Percentiles rank a stretch among this genome's conserved stretches.
phyloP scores from a whole-genome alignment of 2,797 vertebrate species.

The Stomatorhinus walkeri region DNA sequence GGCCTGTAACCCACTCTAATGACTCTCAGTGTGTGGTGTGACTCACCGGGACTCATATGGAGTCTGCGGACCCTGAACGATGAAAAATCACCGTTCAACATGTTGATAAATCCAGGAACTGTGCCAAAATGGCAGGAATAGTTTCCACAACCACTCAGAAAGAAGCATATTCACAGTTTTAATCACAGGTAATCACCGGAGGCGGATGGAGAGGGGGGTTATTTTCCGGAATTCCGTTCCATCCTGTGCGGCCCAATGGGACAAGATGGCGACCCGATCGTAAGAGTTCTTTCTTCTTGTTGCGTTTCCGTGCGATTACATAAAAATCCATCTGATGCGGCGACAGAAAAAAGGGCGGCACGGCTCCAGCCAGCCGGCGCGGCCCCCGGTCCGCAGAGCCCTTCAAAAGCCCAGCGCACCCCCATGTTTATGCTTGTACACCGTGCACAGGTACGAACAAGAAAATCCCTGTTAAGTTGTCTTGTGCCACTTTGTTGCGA shows the following conservation, averaged over 20 bases:
- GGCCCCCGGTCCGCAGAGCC: slow-evolving; percentile 30
- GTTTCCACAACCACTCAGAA: background rate
- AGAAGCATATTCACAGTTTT: background rate
- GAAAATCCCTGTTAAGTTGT: slow-evolving; percentile 80
- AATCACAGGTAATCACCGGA: background rate
- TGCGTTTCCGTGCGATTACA: slow-evolving; percentile 16
- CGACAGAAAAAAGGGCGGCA: background rate
- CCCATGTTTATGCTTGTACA: slow-evolving; percentile 47
- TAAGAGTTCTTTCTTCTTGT: slow-evolving; percentile 27
- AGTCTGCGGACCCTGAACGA: background rate
- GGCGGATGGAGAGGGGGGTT: background rate
- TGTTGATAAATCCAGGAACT: background rate
- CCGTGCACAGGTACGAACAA: slow-evolving; percentile 68
- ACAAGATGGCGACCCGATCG: background rate
- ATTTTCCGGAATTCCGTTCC: background rate
- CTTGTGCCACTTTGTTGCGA: slow-evolving; percentile 68
- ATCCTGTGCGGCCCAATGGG: background rate
- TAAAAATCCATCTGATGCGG: background rate
- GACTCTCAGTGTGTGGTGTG: background rate
- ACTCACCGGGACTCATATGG: background rate
- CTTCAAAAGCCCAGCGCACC: slow-evolving; percentile 35
- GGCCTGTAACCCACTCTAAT: slow-evolving; percentile 23
- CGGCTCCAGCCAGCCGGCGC: slow-evolving; percentile 6
- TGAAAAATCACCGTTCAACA: background rate
- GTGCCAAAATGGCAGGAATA: background rate